phyloP scores from a whole-genome alignment of 1,140 invertebrate species.

The Zelostemma sp. region DNA sequence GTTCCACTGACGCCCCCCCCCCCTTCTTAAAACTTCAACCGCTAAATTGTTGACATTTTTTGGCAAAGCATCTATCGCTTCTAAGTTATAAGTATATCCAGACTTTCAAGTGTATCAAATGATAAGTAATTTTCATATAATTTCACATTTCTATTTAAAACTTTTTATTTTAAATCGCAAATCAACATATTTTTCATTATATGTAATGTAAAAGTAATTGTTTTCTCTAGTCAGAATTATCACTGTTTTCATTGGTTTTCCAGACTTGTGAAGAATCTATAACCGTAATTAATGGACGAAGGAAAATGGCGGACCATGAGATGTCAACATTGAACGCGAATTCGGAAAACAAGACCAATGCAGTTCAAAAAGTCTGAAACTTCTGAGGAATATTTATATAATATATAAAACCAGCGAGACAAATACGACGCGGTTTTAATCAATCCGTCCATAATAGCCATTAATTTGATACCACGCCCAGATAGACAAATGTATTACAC shows the following conservation, averaged over 20 bases:
- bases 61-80: background rate
- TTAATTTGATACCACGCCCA: slow-evolving; percentile 52
- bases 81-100: background rate
- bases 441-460: slow-evolving; percentile 49
- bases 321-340: slow-evolving; percentile 61
- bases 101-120: slow-evolving; percentile 2
- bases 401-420: slow-evolving; percentile 23
- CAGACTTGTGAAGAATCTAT: slow-evolving; percentile 66
- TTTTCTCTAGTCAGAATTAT: background rate
- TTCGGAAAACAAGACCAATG: slow-evolving; percentile 55
- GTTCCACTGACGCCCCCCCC: no score
- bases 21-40: no score
- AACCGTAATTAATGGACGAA: slow-evolving; percentile 58
- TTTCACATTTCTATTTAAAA: no score
- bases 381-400: slow-evolving; percentile 54
- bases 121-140: background rate
- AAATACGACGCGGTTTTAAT: slow-evolving; percentile 31
- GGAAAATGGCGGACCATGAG: slow-evolving; percentile 60
- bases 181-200: no score
- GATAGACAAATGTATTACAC: no score
- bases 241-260: slow-evolving; percentile 24
- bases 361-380: slow-evolving; percentile 50
- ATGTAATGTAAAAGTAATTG: background rate
- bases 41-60: no score
- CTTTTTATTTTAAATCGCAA: no score